phyloP scores from a whole-genome alignment of 2,113 vertebrate species.

The Pachyramphus minor region DNA sequence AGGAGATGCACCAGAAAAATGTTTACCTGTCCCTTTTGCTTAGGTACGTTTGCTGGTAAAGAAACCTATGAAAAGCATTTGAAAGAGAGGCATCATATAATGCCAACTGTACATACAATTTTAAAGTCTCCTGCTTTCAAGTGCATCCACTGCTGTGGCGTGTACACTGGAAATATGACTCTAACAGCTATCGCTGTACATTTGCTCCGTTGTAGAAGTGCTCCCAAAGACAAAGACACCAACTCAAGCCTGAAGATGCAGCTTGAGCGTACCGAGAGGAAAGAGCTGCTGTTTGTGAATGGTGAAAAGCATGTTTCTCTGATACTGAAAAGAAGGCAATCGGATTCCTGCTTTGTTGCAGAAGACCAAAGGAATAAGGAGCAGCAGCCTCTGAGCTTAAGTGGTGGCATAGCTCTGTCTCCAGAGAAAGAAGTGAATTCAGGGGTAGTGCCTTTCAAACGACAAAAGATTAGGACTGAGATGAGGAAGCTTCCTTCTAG shows the following conservation, averaged over 20 bases:
- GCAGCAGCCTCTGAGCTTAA: neutral
- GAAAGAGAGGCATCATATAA: slow-evolving; percentile 90
- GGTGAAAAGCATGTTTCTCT: slow-evolving; percentile 52
- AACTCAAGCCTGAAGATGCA: slow-evolving; percentile 58
- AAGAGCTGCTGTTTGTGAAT: slow-evolving; percentile 57
- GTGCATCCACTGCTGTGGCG: slow-evolving; percentile 95
- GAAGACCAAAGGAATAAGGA: slow-evolving; percentile 62
- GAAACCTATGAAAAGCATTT: slow-evolving; percentile 85
- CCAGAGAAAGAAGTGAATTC: slow-evolving; percentile 4
- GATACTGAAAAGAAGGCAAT: slow-evolving; percentile 66
- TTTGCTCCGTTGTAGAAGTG: slow-evolving; percentile 87
- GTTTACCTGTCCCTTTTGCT: slow-evolving; percentile 88
- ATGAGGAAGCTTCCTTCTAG: neutral
- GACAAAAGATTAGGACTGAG: slow-evolving; percentile 73
- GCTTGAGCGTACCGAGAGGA: slow-evolving; percentile 38
- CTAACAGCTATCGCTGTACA: slow-evolving; percentile 91
- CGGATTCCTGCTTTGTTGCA: slow-evolving; percentile 6
- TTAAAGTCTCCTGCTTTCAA: slow-evolving; percentile 92
- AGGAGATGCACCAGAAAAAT: slow-evolving; percentile 40
- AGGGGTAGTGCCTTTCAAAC: slow-evolving; percentile 72
- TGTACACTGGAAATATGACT: slow-evolving; percentile 93
- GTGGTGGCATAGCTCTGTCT: neutral
- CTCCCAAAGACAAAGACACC: slow-evolving; percentile 86
- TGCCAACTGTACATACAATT: slow-evolving; percentile 90
- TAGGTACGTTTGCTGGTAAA: slow-evolving; percentile 76